These are phyloP conservation scores for Bubo blakistoni DNA, from an alignment of 2,113 vertebrate genomes.

Conservation along the genomic window DNA sequence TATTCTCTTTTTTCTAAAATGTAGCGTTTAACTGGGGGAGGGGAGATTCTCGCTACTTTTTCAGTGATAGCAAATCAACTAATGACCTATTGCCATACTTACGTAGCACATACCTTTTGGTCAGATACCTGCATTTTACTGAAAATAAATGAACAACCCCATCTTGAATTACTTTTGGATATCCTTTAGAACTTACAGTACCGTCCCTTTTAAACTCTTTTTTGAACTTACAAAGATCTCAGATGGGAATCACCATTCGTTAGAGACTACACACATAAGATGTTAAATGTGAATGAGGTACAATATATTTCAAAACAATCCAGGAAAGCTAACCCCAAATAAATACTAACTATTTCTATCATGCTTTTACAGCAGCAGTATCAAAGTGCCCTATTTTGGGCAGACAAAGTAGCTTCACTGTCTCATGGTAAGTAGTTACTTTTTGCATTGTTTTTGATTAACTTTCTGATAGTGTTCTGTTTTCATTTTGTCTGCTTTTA, in stretches of 20 bases:
- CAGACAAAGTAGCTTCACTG: conserved; percentile 95
- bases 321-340: background rate
- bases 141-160: background rate
- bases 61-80: background rate
- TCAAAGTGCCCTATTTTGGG: conserved; percentile 99
- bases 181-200: background rate
- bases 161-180: background rate
- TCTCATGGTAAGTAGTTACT: conserved; percentile 86
- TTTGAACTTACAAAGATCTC: background rate
- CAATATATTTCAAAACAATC: background rate
- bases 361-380: conserved; percentile 89
- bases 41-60: background rate
- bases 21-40: background rate
- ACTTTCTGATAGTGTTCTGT: background rate
- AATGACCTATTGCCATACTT: background rate
- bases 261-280: background rate
- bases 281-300: background rate
- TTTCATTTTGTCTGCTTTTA: background rate
- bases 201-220: background rate
- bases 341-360: background rate
- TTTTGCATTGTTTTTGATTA: background rate
- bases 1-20: background rate
- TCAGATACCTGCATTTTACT: background rate
- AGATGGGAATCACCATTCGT: rapidly evolving
- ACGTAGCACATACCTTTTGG: background rate